Conservation (phyloP, 1,140 invertebrate genomes). For the Eurosta solidaginis region DNA sequence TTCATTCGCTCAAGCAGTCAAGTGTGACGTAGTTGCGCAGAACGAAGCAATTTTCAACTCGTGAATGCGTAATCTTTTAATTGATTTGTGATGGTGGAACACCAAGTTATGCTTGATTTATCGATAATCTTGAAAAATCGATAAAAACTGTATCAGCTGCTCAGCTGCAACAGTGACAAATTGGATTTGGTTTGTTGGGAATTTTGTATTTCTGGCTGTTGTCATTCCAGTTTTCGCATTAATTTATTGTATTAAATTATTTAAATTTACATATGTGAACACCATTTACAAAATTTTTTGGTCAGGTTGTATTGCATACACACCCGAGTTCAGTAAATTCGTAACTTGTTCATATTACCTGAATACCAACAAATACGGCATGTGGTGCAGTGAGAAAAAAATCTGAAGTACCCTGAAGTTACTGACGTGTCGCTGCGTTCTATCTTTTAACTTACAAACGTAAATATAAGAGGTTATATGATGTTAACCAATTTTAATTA, state of each 20-base stretch:
- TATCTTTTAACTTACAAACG: not conserved
- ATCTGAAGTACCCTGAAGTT: not conserved
- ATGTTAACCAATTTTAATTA: not conserved
- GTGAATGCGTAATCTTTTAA: too few species aligned
- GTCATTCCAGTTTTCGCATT: not conserved
- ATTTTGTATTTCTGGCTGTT: not conserved
- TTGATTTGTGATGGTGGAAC: too few species aligned
- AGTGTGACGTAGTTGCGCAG: too few species aligned
- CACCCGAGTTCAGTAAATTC: not conserved
- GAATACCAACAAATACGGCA: not conserved
- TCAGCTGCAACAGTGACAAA: not conserved
- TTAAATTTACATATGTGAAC: not conserved
- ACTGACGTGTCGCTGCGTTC: slow-evolving; percentile 22
- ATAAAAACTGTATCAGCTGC: too few species aligned
- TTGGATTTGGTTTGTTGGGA: not conserved
- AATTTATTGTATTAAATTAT: not conserved
- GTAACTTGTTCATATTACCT: not conserved
- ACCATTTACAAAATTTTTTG: too few species aligned
- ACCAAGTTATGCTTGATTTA: too few species aligned
- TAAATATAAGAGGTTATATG: not conserved
- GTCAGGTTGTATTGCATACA: too few species aligned
- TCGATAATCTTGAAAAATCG: too few species aligned
- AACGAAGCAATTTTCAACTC: too few species aligned
- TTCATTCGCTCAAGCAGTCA: too few species aligned
- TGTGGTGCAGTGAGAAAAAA: not conserved